Base-by-base conservation (phyloP, 2,113 vertebrate species). In the Ariopsis seemanni region DNA sequence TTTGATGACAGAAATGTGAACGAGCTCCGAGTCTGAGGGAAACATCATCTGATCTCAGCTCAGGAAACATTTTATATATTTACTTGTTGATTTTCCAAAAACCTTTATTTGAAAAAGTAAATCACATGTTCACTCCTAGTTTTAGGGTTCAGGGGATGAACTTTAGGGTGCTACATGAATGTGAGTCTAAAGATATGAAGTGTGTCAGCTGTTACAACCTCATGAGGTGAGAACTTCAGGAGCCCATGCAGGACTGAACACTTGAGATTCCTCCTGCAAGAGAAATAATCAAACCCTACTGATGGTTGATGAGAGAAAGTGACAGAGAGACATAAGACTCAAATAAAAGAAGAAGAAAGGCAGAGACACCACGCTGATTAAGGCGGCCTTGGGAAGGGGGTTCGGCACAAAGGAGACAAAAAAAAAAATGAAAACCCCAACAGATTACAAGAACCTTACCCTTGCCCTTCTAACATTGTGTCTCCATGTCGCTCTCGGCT, bases 391-490 rank as follows among this genome's bases (percentile, higher is more conserved):
- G 86, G 90, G 91, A 90, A 89, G 77, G 88, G 69, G 85, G 90
- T 93, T 93, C 89, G 91, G 93, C 93, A 90, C 91, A 77, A 87
- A 90, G 83, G 92, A 91, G 89, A 89, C 90, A 92, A 92, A 20
- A 42, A 60, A 42, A 86, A 84, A 89, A 60, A 85, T 5, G 20
- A 81, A 89, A 83, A 57, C 60, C 96, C 97, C 97, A 95, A 97
- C 96, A 96, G 96, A 97, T 93, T 95, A 96, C 95, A 97, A 97
- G 96, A 98, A 92, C 97, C 98, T 99, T 99, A 99, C 97, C 98
- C 98, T 98, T 95, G 97, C 97, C 98, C 97, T 97, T 96, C 94
- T 95, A 95, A 96, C 89, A 97, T 94, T 96, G 95, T 94, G 93
- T 95, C 97, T 97, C 96, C 96, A 90, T 96, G 94, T 96, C 95